These are phyloP conservation scores for Rhagoletis zephyria DNA, from an alignment of 1,140 invertebrate species.

Conservation along the genomic window DNA sequence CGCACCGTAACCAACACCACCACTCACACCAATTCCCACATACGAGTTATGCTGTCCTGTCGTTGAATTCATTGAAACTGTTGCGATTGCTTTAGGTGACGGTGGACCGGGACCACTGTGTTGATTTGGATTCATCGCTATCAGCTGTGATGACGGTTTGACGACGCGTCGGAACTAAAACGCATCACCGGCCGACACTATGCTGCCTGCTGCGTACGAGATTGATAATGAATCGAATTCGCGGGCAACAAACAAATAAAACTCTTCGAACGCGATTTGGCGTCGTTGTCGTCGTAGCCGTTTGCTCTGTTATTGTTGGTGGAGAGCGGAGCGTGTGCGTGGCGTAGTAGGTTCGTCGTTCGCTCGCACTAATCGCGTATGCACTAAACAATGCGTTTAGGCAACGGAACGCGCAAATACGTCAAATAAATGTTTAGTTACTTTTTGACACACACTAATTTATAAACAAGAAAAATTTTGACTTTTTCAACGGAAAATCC, in stretches of 20 bases:
- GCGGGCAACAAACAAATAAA: not conserved
- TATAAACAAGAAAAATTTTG: constrained; percentile 48
- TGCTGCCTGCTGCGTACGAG: not conserved
- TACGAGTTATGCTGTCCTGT: constrained; percentile 49
- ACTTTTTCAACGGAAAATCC: constrained; percentile 26
- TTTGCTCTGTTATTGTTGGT: no score
- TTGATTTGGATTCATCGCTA: constrained; percentile 71
- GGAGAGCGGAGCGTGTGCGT: not conserved
- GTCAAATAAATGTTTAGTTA: not conserved
- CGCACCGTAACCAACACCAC: not conserved
- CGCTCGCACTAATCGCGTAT: not conserved
- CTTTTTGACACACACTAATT: constrained; percentile 45
- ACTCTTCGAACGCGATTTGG: not conserved
- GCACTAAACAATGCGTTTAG: not conserved
- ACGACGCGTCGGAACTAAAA: constrained; percentile 49
- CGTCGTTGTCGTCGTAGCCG: no score
- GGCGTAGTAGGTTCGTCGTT: not conserved
- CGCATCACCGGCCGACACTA: constrained; percentile 29
- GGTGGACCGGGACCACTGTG: constrained; percentile 72
- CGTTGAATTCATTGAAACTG: constrained; percentile 52
- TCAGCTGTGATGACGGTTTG: constrained; percentile 66
- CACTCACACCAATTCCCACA: not conserved
- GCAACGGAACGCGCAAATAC: constrained; percentile 13
- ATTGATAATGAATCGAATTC: constrained; percentile 2
- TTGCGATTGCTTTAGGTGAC: constrained; percentile 48